A percentile compares a stretch with the other conserved stretches of the same genome.
Evolutionary conservation across 1,140 invertebrate genomes (phyloP).

Genomic region (Eubasilissa regina): DNA sequence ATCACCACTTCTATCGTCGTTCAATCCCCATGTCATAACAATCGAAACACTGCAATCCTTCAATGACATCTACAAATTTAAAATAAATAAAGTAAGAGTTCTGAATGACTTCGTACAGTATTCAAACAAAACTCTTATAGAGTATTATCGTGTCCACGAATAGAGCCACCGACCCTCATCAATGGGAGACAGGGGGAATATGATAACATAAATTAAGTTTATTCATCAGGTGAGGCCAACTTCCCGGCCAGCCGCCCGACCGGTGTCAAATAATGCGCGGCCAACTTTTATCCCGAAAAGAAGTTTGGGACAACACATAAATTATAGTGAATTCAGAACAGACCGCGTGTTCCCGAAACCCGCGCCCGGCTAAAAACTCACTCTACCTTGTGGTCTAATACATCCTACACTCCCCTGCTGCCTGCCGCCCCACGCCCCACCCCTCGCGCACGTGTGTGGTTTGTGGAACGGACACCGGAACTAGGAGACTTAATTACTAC

Average conservation of each 20-base stretch:
- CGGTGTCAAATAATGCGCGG: constrained; percentile 47
- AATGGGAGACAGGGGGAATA: constrained; percentile 13
- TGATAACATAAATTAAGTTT: constrained; percentile 43
- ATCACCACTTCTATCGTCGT: too few relatives aligned
- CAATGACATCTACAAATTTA: too few relatives aligned
- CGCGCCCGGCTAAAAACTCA: constrained; percentile 46
- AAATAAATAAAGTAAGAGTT: too few relatives aligned
- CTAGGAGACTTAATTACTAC: too few relatives aligned
- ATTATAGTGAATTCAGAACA: constrained; percentile 57
- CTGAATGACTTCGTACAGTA: too few relatives aligned
- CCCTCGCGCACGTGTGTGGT: neutral
- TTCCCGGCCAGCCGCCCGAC: constrained; percentile 16
- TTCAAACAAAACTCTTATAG: neutral
- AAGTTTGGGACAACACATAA: constrained; percentile 60
- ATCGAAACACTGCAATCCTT: too few relatives aligned
- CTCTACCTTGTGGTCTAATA: constrained; percentile 34
- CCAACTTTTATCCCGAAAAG: constrained; percentile 48
- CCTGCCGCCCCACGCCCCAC: neutral
- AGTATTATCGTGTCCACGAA: neutral
- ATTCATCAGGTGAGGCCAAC: constrained; percentile 40
- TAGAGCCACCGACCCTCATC: neutral
- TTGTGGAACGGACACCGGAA: neutral
- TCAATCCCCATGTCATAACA: too few relatives aligned
- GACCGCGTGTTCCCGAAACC: constrained; percentile 40
- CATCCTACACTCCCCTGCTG: neutral